Evolutionary conservation across 2,797 vertebrate species (phyloP), one percentile per base, ranked within the genome.

Genomic region (Allobates femoralis): DNA sequence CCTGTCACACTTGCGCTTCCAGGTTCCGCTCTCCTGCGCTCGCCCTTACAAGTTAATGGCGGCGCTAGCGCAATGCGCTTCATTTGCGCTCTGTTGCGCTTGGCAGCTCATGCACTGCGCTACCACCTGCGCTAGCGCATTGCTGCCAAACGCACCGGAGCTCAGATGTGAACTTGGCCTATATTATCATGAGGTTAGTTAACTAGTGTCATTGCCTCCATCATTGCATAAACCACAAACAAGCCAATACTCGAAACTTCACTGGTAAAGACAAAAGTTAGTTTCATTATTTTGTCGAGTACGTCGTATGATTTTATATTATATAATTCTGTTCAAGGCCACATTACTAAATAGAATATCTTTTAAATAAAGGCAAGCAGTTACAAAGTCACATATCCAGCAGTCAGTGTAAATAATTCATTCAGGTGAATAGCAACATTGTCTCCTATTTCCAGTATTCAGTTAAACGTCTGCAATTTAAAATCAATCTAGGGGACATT

Each of bases 391-490:
- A 69, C 41, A 34, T 34, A 30, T 55, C 28, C 60, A 18, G 18
- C 50, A 55, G 74, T 41, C 62, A 16, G 21, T 53, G 66, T 55
- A 69, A 67, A 55, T 69, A 23, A 81, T 69, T 14, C 46, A 81
- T 81, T 55, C 30, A 51, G 23, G 64, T 11, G 69, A 82, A 55
- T 34, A 56, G 50, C 30, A 71, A 58, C 67, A 73, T 37, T 82
- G 80, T 82, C 30, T 82, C 69, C 46, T 73, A 58, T 82, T 56
- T 58, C 80, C n/a, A 56, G 21, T 41, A 56, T 73, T 26, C 66
- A 82, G 46, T 53, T 51, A 81, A 69, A 69, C 53, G 64, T 55
- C 66, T 81, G 46, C 28, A 81, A 69, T 81, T 69, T 81, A 37
- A 69, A 81, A 81, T 53, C 64, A 69, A 53, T 69, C 79, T 34